Base-by-base conservation (phyloP, 2,888 invertebrate species). In the Anthophora plumipes region DNA sequence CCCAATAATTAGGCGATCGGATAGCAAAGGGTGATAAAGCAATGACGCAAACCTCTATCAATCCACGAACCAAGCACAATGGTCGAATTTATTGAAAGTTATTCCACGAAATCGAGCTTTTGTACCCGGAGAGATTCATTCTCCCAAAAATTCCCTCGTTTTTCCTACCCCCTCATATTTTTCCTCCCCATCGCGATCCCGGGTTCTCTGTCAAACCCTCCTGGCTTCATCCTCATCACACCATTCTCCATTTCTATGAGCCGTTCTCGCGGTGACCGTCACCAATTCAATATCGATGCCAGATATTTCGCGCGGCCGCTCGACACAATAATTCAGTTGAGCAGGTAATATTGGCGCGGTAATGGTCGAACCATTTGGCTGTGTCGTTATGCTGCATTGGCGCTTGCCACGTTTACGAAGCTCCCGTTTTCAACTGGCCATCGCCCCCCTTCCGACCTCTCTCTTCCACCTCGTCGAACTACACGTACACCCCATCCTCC, bases 301-400 rank as follows among this genome's bases (percentile, higher is more conserved):
- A 89, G 90, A 91, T 90, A 91, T 92, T 91, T 91, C 89, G 88
- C 90, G 85, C 83, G 75, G 80, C 84, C 88, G 89, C 86, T 84
- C 88, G 89, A 88, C 89, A 90, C 90, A 91, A 91, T 91, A 91
- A 91, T 91, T 91, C 90, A 90, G 89, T 89, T 86, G 89, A 90
- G 85, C 90, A 89, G 90, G 89, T 90, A 92, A 92, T 92, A 91
- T 91, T 86, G 90, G 86, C 86, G 85, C 85, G 89, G 87, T 88
- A 90, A 90, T 87, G 88, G 90, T 86, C 84, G 87, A 85, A 88
- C 89, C 90, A 90, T 91, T 91, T 89, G 89, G 89, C 86, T 88
- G 88, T 89, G 89, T 88, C 88, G 89, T 91, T 91, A 90, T 89
- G 88, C 90, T 85, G 89, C 89, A 90, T 90, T 88, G 90, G 87